Evolutionary conservation across 1,140 invertebrate species (phyloP).

Genomic region (Drosophila biarmipes): DNA sequence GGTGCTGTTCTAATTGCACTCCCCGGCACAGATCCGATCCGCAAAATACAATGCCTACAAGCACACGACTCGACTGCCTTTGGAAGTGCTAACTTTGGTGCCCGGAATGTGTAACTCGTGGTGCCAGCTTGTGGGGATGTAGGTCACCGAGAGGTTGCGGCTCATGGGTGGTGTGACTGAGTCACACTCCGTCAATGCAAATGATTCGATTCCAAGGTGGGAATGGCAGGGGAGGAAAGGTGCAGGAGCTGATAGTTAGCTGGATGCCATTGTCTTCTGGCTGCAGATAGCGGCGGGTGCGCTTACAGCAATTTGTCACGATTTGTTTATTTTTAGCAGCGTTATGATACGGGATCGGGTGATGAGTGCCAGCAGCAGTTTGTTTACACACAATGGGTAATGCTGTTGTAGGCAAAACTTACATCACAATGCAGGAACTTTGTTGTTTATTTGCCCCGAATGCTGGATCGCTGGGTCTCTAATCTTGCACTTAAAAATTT

Average conservation of each 20-base stretch:
- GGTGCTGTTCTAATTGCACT: slow-evolving; percentile 45
- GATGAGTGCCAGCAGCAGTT: slow-evolving; percentile 27
- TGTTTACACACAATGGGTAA: slow-evolving; percentile 29
- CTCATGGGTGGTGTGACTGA: slow-evolving; percentile 48
- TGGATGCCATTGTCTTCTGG: slow-evolving; percentile 55
- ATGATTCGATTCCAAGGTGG: slow-evolving; percentile 21
- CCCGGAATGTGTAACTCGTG: slow-evolving; percentile 40
- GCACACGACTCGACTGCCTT: slow-evolving; percentile 8
- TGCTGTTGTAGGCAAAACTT: slow-evolving; percentile 28
- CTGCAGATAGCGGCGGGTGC: slow-evolving; percentile 5
- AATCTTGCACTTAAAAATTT: not conserved
- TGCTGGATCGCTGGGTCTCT: not conserved
- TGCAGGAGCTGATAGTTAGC: slow-evolving; percentile 48
- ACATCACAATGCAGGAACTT: slow-evolving; percentile 3
- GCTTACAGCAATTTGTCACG: slow-evolving; percentile 62
- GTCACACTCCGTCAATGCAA: slow-evolving; percentile 38
- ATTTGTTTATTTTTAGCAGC: slow-evolving; percentile 70
- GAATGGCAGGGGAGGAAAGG: not conserved
- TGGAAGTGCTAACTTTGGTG: slow-evolving; percentile 51
- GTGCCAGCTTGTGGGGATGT: slow-evolving; percentile 43
- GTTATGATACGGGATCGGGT: slow-evolving; percentile 22
- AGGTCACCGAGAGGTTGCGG: slow-evolving; percentile 68
- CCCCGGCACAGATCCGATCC: slow-evolving; percentile 31
- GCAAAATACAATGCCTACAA: slow-evolving; percentile 25
- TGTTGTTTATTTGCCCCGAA: not conserved